These are phyloP conservation scores for Bryconaethiops microstoma DNA, from an alignment of 2,797 vertebrate genomes.

Conservation along the genomic window DNA sequence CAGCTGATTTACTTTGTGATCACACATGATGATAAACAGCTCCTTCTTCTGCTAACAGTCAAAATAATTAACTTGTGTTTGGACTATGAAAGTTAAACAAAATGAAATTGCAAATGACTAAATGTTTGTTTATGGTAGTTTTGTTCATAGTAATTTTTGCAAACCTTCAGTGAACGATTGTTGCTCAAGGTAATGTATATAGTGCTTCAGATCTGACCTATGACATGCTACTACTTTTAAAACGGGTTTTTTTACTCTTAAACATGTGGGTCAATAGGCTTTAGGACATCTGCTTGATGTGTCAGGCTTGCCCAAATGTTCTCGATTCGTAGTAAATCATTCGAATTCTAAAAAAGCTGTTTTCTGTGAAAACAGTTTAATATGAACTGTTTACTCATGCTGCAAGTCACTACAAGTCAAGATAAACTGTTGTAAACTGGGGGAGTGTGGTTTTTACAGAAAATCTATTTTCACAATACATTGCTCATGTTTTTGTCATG, in stretches of 20 bases:
- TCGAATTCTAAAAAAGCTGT: neutral
- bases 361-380: neutral
- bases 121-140: too few species aligned
- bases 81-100: too few species aligned
- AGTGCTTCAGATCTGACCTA: neutral
- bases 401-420: neutral
- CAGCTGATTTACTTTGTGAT: neutral
- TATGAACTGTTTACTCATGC: neutral
- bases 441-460: neutral
- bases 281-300: neutral
- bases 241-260: too few species aligned
- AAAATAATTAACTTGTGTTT: too few species aligned
- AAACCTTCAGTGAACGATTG: too few species aligned
- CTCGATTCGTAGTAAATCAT: neutral
- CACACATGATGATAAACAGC: too few species aligned
- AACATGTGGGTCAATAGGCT: neutral
- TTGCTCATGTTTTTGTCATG: slow-evolving; percentile 26
- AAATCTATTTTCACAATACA: slow-evolving; percentile 12
- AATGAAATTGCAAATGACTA: too few species aligned
- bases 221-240: neutral
- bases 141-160: too few species aligned
- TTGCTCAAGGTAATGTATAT: neutral
- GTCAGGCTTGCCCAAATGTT: neutral
- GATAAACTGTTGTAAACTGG: neutral
- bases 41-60: too few species aligned